phyloP scores from a whole-genome alignment of 2,797 vertebrate species.

The Anisognathus igniventris region DNA sequence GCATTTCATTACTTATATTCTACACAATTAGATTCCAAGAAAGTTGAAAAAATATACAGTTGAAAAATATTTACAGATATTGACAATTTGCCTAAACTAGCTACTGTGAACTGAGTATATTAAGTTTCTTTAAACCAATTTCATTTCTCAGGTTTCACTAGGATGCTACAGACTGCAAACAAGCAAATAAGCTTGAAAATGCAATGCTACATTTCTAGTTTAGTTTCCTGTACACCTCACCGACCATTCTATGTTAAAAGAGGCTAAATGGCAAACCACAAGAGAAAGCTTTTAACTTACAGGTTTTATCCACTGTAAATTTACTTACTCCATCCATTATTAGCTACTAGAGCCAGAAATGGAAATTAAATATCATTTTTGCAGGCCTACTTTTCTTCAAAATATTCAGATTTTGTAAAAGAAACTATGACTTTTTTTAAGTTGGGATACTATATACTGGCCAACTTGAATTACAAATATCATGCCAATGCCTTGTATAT shows the following conservation, averaged over 20 bases:
- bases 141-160: not conserved
- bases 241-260: not conserved
- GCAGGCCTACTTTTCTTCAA: not conserved
- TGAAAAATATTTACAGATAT: not conserved
- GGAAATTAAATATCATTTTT: not conserved
- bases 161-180: not conserved
- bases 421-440: not conserved
- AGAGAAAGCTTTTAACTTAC: not conserved
- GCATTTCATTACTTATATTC: not conserved
- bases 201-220: not conserved
- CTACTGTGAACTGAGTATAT: not conserved
- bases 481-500: slow-evolving; percentile 3
- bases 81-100: not conserved
- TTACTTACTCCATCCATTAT: not conserved
- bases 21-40: not conserved
- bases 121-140: not conserved
- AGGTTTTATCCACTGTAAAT: not conserved
- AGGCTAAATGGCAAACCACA: not conserved
- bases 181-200: not conserved
- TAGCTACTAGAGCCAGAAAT: not conserved
- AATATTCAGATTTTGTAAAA: not conserved
- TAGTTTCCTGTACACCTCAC: not conserved
- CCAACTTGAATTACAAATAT: not conserved
- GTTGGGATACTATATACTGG: not conserved
- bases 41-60: not conserved